phyloP scores from a whole-genome alignment of 2,888 invertebrate species.

The Torymus texanus region DNA sequence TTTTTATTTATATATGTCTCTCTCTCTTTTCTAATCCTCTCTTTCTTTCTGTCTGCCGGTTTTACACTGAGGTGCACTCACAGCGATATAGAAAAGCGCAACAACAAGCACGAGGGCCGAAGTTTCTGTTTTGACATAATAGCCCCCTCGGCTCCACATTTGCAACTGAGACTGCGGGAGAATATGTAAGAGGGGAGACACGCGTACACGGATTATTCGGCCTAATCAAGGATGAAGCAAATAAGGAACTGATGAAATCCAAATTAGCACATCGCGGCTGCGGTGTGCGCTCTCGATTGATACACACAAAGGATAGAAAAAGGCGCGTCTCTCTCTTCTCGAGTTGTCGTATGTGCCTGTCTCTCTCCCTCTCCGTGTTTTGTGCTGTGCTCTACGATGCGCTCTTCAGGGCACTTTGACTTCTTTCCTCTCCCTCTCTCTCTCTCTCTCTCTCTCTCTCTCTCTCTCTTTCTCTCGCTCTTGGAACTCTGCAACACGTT shows the following conservation, averaged over 20 bases:
- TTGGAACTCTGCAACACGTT: conserved; percentile 10
- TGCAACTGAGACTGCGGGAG: conserved; percentile 18
- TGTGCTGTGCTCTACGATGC: no score
- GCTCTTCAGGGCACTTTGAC: no score
- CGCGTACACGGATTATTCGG: conserved; percentile 5
- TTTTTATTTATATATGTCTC: not conserved
- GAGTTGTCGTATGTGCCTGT: not conserved
- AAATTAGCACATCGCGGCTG: conserved; percentile 32
- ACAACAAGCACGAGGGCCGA: conserved; percentile 30
- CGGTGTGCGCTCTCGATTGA: conserved; percentile 7
- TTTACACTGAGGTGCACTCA: conserved; percentile 37
- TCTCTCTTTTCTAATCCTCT: conserved; percentile 5
- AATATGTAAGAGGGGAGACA: no score
- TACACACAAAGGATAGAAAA: conserved; percentile 1
- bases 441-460: not conserved
- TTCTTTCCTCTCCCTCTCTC: no score
- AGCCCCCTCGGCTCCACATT: conserved; percentile 32
- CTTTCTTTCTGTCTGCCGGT: conserved; percentile 29
- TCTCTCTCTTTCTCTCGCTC: not conserved
- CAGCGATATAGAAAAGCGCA: conserved; percentile 33
- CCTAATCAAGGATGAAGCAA: conserved; percentile 38
- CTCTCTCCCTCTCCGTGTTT: no score
- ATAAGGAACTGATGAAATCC: conserved; percentile 42
- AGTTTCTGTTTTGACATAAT: conserved; percentile 44
- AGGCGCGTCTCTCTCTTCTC: not conserved